Percentiles rank a stretch among this genome's conserved stretches.
phyloP scores from a whole-genome alignment of 2,113 vertebrate species.

The Spea bombifrons region DNA sequence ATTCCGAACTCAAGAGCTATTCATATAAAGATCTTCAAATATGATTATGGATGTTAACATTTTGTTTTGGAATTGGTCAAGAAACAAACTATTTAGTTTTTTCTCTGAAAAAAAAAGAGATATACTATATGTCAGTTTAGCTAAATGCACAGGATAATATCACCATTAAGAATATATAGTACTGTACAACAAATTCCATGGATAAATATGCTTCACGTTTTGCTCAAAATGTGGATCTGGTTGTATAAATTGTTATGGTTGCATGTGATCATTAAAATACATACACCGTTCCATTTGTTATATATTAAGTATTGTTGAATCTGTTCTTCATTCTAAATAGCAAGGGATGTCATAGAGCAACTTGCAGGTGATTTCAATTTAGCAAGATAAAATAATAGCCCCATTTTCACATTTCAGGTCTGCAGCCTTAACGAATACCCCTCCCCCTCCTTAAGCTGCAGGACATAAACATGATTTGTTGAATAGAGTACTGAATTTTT shows the following conservation, averaged over 20 bases:
- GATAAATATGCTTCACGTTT: conserved; percentile 24
- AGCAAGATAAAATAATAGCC: conserved; percentile 38
- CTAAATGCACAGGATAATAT: conserved; percentile 17
- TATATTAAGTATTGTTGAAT: conserved; percentile 36
- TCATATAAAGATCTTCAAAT: no score
- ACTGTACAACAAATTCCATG: background rate
- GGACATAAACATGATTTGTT: conserved; percentile 28
- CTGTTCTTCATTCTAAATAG: conserved; percentile 24
- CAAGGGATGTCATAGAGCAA: conserved; percentile 34
- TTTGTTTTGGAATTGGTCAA: no score
- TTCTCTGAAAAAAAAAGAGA: background rate
- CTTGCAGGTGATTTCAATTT: conserved; percentile 45
- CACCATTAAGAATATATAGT: conserved; percentile 3
- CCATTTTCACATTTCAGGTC: conserved; percentile 30
- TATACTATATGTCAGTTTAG: conserved; percentile 18
- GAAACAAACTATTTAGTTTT: no score
- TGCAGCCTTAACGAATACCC: conserved; percentile 25
- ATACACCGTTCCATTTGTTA: conserved; percentile 42
- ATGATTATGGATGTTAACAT: no score
- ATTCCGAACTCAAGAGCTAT: no score
- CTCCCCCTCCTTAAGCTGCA: conserved; percentile 2
- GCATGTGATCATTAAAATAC: conserved; percentile 34
- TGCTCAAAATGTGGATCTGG: conserved; percentile 3
- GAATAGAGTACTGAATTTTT: background rate
- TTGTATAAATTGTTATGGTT: conserved; percentile 20